Conservation (phyloP, 2,797 vertebrate species). For the Peromyscus eremicus region DNA sequence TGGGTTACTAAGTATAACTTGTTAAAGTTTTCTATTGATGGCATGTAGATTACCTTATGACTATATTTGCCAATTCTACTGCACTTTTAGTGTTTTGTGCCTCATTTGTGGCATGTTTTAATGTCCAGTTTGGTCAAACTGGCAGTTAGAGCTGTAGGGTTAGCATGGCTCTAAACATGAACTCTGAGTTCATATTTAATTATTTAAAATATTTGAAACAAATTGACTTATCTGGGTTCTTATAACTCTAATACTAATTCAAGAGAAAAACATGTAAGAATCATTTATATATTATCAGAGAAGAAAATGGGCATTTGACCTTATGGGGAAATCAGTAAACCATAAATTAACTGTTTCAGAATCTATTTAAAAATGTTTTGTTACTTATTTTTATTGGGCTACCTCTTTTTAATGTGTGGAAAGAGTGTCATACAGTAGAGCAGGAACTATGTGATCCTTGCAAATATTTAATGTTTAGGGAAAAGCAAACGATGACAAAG, state of each 20-base stretch:
- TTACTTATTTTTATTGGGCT: conserved; percentile 28
- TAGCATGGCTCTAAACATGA: background rate
- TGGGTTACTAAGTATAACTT: conserved; percentile 9
- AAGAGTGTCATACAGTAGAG: background rate
- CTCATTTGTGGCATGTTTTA: background rate
- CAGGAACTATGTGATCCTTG: background rate
- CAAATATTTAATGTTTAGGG: conserved; percentile 7
- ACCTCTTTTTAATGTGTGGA: conserved; percentile 8
- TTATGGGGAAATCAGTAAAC: conserved; percentile 24
- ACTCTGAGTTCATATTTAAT: conserved; percentile 49
- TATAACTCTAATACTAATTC: conserved; percentile 10
- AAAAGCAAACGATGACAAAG: background rate
- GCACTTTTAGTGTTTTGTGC: conserved; percentile 2
- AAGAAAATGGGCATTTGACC: conserved; percentile 31
- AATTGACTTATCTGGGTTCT: background rate
- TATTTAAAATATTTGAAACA: conserved; percentile 24
- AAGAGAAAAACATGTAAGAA: background rate
- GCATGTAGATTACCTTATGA: conserved; percentile 32
- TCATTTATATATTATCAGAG: conserved; percentile 9
- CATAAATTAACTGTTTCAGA: background rate
- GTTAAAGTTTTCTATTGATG: conserved; percentile 2
- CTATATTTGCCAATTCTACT: background rate
- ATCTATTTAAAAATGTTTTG: background rate
- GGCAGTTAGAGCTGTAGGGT: background rate
- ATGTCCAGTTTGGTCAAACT: conserved; percentile 5